Evolutionary conservation across 2,888 invertebrate species (phyloP).

Genomic region (Leptinotarsa juncta): DNA sequence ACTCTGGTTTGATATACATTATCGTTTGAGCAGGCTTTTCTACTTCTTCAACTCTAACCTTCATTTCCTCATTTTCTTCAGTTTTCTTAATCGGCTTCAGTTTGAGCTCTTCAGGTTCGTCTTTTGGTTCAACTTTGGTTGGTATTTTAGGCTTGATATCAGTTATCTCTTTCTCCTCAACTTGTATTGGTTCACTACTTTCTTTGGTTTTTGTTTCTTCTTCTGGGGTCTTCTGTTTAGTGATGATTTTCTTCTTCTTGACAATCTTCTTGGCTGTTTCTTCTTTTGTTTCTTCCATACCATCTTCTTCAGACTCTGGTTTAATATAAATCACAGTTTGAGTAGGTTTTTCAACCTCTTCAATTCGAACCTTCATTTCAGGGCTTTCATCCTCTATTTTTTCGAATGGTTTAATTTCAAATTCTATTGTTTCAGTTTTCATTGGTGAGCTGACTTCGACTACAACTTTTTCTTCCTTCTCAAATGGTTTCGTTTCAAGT

Average conservation of each 20-base stretch:
- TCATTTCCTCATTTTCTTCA: constrained; percentile 44
- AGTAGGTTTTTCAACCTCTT: constrained; percentile 53
- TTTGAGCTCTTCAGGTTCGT: constrained; percentile 56
- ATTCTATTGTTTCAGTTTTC: constrained; percentile 54
- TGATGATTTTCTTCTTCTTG: constrained; percentile 58
- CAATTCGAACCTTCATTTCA: constrained; percentile 38
- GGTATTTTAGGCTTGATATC: constrained; percentile 52
- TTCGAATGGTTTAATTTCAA: constrained; percentile 53
- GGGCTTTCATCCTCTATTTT: constrained; percentile 50
- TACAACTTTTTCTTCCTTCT: constrained; percentile 51
- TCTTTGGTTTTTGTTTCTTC: constrained; percentile 57
- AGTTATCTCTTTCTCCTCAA: constrained; percentile 54
- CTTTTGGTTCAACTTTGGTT: constrained; percentile 55
- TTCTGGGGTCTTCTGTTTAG: constrained; percentile 61
- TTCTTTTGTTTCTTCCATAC: constrained; percentile 56
- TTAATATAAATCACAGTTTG: constrained; percentile 47
- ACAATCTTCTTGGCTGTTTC: constrained; percentile 62
- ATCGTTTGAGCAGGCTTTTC: constrained; percentile 54
- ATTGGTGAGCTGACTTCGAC: not conserved
- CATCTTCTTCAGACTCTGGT: constrained; percentile 49
- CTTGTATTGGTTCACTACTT: constrained; percentile 57
- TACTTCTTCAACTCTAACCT: constrained; percentile 39
- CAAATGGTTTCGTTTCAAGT: constrained; percentile 55
- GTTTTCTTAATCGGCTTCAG: constrained; percentile 55
- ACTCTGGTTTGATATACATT: constrained; percentile 46